Evolutionary conservation across 2,113 vertebrate species (phyloP), one percentile per base, ranked within the genome.

Genomic region (Turnix velox): DNA sequence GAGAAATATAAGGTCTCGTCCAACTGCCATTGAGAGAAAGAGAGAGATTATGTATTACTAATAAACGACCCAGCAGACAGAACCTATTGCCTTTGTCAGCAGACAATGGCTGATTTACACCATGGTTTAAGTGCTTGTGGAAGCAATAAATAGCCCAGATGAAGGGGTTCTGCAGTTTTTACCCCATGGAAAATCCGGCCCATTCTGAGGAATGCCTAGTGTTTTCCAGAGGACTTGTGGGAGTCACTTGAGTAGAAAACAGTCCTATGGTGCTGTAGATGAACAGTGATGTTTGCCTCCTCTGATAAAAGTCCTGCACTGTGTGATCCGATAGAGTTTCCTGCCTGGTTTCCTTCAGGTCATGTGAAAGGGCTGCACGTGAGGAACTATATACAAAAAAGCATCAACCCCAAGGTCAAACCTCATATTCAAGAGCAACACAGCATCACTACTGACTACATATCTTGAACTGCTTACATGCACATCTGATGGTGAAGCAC

Each of bases 21-120:
- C 43, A 63, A 67, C 35, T 91, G 14, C 23, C 0, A 2, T 22
- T 55, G 18, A 75, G 17, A 92, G 52, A 22, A 84, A 78, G 69
- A 23, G 17, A 18, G 16, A 72, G 18, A 74, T 78, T 84, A 84
- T 68, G 40, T 79, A 45, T 95, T 92, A 67, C 45, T 73, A 87
- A 83, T 61, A 91, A 92, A 92, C 68, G 84, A 72, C 61, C 0
- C 5, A 75, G 42, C 18, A 90, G 80, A 88, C 66, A 88, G 62
- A 33, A 78, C 74, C 80, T 93, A 78, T 78, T 87, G 66, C 74
- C 66, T 92, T 81, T 92, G 77, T 93, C 86, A 94, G 90, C 88
- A 90, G 83, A 84, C 76, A 96, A 69, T 2, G 2, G 43, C 39
- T 84, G 88, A 92, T 94, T 95, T 92, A 93, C 37, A 61, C 33